Evolutionary conservation across 1,140 invertebrate species (phyloP), one percentile per base, ranked within the genome.

Genomic region (Ladona fulva): DNA sequence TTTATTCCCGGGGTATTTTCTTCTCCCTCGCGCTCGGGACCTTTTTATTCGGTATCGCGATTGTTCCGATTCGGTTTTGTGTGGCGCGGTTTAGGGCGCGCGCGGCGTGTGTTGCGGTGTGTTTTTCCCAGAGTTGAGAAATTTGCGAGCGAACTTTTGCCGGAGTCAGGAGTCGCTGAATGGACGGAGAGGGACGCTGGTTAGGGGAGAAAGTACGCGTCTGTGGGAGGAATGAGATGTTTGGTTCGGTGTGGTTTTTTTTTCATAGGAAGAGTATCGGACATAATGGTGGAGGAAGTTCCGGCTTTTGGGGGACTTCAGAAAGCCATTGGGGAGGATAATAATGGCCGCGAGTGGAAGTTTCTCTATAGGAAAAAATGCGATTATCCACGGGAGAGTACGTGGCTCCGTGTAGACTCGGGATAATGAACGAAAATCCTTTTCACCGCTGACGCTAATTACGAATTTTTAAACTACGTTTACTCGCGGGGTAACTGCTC

Each of bases 271-370:
- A 12, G 52, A 66, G 52, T 52, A 52, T 66, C 52, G 52, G 52
- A 66, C 52, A 66, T 66, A 66, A 66, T 66, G 52, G n/a, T 66
- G 52, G 52, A 66, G 52, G 52, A 66, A 66, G 52, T 66, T 66
- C 16, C n/a, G 52, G 52, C 52, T 66, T 22, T n/a, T 12, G 52
- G 52, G 29, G n/a, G n/a, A 66, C 52, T 66, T 66, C 52, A 5
- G n/a, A n/a, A n/a, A 52, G 44, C 44, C 44, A 11, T 19, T 10
- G 14, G 52, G 3, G n/a, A 66, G 52, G 1, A 66, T 12, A 16
- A 66, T 66, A 66, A 37, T 66, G 16, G 52, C 52, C 52, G 16
- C 52, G 52, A 22, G 52, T 66, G 52, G 52, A 66, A 37, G 29
- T 66, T 66, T 66, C 14, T 66, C n/a, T 66, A 12, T 12, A 22